Evolutionary conservation across 2,797 vertebrate species (phyloP), one percentile per base, ranked within the genome.

Genomic region (Rhinella marina): DNA sequence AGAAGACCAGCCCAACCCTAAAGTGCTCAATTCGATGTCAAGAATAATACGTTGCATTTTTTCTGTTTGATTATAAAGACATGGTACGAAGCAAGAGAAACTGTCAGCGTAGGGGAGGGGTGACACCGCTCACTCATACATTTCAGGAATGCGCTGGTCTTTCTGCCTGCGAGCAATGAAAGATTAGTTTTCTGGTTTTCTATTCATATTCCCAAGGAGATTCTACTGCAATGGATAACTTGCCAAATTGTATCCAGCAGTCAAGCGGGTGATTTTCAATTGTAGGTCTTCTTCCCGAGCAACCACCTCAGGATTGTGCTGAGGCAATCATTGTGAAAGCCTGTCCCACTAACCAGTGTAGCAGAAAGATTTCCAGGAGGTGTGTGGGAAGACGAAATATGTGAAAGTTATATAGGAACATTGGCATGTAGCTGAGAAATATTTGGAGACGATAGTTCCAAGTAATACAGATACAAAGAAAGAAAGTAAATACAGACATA

Each of bases 231-330:
- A 66, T 79, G 86, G 62, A 88, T 84, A 85, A 88, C 66, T 61
- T 81, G 87, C 64, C 82, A 85, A 62, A 79, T 62, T 80, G 62
- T 80, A 80, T 80, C 66, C 87, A 72, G 62, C 82, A 57, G 73
- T 50, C 72, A 64, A 83, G 73, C 48, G 1, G 1, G 75, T 84
- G 70, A 88, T 80, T 88, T 29, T 70, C 56, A 84, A 84, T 70
- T 32, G 59, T 17, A 50, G 64, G 62, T 83, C 72, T 84, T 48
- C 82, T 80, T 88, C 82, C 82, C 87, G 80, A 88, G 87, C 82
- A 88, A 81, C 87, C 48, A 68, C 87, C 82, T 85, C 82, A 85
- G 82, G 62, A 88, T 81, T 85, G 82, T 88, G 56, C 82, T 88
- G 87, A 80, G 64, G 48, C 87, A 72, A 54, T 84, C 75, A 62